Base-by-base conservation (phyloP, 1,140 invertebrate species). In the Drosophila kepulauana region DNA sequence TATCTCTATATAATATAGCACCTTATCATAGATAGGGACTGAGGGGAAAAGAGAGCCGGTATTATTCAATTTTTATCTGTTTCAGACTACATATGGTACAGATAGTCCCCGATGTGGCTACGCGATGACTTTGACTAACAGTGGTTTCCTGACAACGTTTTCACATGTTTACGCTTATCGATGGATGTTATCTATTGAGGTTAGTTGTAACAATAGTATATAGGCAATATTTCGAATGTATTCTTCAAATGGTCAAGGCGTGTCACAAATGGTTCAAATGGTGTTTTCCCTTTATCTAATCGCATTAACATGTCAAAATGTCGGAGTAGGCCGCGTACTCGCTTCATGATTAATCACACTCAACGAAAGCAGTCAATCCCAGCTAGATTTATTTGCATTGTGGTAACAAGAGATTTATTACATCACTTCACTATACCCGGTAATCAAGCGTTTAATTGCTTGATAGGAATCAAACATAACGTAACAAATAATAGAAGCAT, bases 131-230 rank as follows among this genome's bases (percentile, higher is more conserved):
- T 43, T n/a, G n/a, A 13, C 3, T 13, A 43, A 3, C n/a, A 13
- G 35, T 38, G 35, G 35, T 38, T 38, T 38, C 35, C 35, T 38
- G 35, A 38, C 35, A 38, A 38, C 35, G 35, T 10, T 38, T 38
- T 38, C 35, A 10, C 69, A 56, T 67, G 62, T 52, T 25, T 30
- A 15, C 13, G 33, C 58, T 63, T 75, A 75, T 75, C 66, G 41
- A 63, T 57, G 5, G 43, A 43, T 61, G 15, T 66, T 78, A 75
- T 78, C 76, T 78, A 45, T 71, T 48, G 16, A 28, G 30, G 68
- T 61, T 74, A 62, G 56, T 35, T 59, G 46, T 73, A 59, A 67
- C 63, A 67, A 30, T 16, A 51, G 10, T 11, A 20, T 49, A 16
- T 15, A 41, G 52, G 4, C 8, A 20, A 6, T 5, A 0, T 43